These are phyloP conservation scores for Epinotia nisella DNA, from an alignment of 2,888 invertebrate species.

Conservation along the genomic window DNA sequence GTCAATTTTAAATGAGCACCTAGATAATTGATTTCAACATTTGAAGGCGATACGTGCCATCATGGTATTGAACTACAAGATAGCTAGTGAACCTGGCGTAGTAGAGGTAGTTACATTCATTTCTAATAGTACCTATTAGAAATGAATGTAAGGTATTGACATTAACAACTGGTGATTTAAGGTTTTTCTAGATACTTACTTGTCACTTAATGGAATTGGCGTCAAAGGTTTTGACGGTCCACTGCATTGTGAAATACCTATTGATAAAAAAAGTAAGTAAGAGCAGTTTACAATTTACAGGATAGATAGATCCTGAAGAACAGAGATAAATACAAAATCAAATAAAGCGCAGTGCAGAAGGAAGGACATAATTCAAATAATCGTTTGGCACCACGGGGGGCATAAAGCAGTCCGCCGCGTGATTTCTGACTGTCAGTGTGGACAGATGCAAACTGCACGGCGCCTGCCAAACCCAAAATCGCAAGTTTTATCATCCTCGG, in stretches of 20 bases:
- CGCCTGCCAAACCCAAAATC: no score
- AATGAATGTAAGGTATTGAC: constrained; percentile 11
- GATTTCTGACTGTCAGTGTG: no score
- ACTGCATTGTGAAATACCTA: constrained; percentile 67
- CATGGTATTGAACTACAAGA: constrained; percentile 28
- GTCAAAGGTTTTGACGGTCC: constrained; percentile 66
- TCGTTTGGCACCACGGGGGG: no score
- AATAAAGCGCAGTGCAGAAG: no score
- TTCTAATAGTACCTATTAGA: no score
- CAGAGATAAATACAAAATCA: no score
- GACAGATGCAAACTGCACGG: no score
- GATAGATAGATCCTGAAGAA: no score
- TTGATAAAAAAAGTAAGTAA: constrained; percentile 10
- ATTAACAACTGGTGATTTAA: neutral
- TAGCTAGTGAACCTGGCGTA: constrained; percentile 29
- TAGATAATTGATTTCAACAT: constrained; percentile 18
- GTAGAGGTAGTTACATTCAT: no score
- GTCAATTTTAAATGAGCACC: constrained; percentile 27
- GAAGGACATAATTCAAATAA: no score
- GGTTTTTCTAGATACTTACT: constrained; percentile 57
- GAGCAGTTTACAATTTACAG: neutral
- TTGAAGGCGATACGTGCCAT: constrained; percentile 5
- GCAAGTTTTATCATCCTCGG: no score
- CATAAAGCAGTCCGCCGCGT: no score
- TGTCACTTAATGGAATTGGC: constrained; percentile 68